A percentile compares a stretch with the other conserved stretches of the same genome.
Conservation (phyloP, 2,888 invertebrate species). For the Caenorhabditis imperialis region DNA sequence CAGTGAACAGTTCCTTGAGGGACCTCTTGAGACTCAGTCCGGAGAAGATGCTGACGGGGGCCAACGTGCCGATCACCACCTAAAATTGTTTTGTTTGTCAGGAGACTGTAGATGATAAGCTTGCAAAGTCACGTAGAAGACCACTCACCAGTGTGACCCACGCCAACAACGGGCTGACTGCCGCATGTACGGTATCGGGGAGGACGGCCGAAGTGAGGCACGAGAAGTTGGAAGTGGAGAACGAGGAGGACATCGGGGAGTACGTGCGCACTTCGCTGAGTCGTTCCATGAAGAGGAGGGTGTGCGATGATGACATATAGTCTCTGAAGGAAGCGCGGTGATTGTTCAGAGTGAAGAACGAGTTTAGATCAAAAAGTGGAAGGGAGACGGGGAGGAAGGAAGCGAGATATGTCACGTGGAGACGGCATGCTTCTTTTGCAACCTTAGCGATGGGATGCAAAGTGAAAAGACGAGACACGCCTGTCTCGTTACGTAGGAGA, state of each 20-base stretch:
- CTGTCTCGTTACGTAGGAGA: slow-evolving; percentile 17
- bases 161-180: slow-evolving; percentile 44
- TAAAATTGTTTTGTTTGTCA: slow-evolving; percentile 24
- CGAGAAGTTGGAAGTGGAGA: slow-evolving; percentile 1
- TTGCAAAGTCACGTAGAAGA: neutral
- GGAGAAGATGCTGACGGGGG: slow-evolving; percentile 39
- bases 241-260: slow-evolving; percentile 2
- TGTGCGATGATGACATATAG: slow-evolving; percentile 38
- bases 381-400: neutral
- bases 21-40: slow-evolving; percentile 53
- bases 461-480: neutral
- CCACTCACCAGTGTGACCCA: slow-evolving; percentile 34
- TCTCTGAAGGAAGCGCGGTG: slow-evolving; percentile 2
- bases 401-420: slow-evolving; percentile 28
- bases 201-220: slow-evolving; percentile 15
- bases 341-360: slow-evolving; percentile 1
- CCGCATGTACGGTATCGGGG: slow-evolving; percentile 37
- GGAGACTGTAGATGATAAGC: neutral
- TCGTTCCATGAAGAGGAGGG: slow-evolving; percentile 45
- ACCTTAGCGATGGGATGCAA: neutral
- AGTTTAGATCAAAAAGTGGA: slow-evolving; percentile 12
- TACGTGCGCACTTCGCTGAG: slow-evolving; percentile 43
- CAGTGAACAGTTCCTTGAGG: slow-evolving; percentile 59
- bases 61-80: slow-evolving; percentile 52
- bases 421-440: slow-evolving; percentile 22